These are phyloP conservation scores for Lytechinus pictus DNA, from an alignment of 35 echinoderm and acorn worm genomes.

Conservation along the genomic window DNA sequence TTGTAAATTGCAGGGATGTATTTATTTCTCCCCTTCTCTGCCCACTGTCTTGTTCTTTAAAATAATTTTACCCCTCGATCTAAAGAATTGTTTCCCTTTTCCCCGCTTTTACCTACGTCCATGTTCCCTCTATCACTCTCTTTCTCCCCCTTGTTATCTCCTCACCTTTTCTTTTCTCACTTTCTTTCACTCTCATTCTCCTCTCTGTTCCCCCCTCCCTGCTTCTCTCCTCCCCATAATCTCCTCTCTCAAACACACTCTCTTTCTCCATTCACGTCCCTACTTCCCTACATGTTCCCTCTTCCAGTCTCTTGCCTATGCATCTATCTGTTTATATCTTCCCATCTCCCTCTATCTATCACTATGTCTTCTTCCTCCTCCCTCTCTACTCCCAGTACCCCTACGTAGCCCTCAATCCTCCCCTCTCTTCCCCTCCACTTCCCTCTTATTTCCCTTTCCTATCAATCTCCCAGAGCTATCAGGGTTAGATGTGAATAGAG, in stretches of 20 bases:
- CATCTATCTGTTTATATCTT: too few species aligned
- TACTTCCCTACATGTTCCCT: not conserved
- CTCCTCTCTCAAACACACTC: not conserved
- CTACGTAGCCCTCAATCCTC: not conserved
- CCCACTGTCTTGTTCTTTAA: too few species aligned
- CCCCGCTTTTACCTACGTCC: not conserved
- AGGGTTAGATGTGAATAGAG: not conserved
- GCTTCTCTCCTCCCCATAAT: not conserved
- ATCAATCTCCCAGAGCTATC: not conserved
- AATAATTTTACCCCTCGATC: too few species aligned
- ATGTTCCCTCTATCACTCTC: not conserved
- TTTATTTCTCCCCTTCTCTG: too few species aligned
- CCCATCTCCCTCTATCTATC: too few species aligned
- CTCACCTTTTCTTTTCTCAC: not conserved
- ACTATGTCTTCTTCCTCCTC: too few species aligned
- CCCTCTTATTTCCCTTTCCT: not conserved
- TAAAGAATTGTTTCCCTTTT: not conserved
- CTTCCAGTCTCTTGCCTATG: not conserved
- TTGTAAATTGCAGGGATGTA: too few species aligned
- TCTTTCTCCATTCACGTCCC: too few species aligned
- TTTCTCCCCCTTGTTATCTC: not conserved
- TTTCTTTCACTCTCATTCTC: not conserved
- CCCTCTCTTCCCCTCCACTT: not conserved
- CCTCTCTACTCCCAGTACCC: too few species aligned
- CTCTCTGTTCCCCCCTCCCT: not conserved